Evolutionary conservation across 1,140 invertebrate species (phyloP).

Genomic region (Littorina saxatilis): DNA sequence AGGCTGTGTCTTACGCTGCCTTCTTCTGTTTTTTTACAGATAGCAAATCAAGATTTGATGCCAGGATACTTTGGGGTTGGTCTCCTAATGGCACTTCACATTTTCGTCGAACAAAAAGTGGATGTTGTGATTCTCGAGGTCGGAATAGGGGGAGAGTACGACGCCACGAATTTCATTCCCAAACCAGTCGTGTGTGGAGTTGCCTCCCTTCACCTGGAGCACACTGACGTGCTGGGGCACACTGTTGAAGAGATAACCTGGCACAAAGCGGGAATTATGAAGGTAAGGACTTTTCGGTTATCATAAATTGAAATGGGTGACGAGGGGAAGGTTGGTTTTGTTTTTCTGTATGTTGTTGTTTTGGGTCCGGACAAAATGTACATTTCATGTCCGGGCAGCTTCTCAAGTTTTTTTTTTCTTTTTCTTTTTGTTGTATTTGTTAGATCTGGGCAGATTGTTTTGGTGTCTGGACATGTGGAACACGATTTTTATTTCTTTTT

Average conservation of each 20-base stretch:
- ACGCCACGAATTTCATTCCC: slow-evolving; percentile 93
- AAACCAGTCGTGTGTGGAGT: slow-evolving; percentile 87
- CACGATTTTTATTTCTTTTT: too few species aligned
- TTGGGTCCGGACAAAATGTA: too few species aligned
- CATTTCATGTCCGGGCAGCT: too few species aligned
- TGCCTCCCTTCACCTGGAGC: slow-evolving; percentile 94
- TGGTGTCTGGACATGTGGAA: too few species aligned
- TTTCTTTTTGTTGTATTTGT: too few species aligned
- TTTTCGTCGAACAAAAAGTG: slow-evolving; percentile 87
- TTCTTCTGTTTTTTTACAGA: slow-evolving; percentile 25
- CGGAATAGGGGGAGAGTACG: slow-evolving; percentile 96
- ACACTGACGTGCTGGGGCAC: slow-evolving; percentile 86
- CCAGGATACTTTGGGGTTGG: slow-evolving; percentile 97
- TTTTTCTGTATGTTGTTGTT: too few species aligned
- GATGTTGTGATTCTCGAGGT: slow-evolving; percentile 98
- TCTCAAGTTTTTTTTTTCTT: too few species aligned
- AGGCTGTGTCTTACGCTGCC: not conserved
- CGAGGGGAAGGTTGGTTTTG: too few species aligned
- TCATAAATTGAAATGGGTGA: not conserved
- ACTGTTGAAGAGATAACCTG: slow-evolving; percentile 92
- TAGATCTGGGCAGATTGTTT: too few species aligned
- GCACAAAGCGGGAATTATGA: slow-evolving; percentile 98
- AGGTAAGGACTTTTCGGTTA: slow-evolving; percentile 79
- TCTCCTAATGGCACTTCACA: slow-evolving; percentile 92
- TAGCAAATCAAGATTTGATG: slow-evolving; percentile 78